These are phyloP conservation scores for Malacoraja senta DNA, from an alignment of 2,797 vertebrate genomes.

Conservation along the genomic window DNA sequence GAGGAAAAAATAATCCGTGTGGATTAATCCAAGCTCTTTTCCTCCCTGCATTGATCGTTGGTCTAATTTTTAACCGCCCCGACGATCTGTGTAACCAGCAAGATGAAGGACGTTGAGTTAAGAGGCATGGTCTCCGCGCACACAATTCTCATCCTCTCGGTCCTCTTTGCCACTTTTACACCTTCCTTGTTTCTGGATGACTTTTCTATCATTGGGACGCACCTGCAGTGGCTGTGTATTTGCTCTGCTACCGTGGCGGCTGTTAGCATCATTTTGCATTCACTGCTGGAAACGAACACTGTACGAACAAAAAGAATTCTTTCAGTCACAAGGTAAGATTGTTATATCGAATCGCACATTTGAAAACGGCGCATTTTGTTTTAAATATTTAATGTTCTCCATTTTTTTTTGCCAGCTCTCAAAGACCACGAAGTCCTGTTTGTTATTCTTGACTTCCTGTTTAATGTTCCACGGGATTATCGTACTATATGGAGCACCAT, in stretches of 20 bases:
- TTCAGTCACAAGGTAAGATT: slow-evolving; percentile 72
- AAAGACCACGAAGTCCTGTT: slow-evolving; percentile 73
- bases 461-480: slow-evolving; percentile 81
- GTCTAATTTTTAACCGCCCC: not conserved
- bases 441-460: slow-evolving; percentile 85
- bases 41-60: not conserved
- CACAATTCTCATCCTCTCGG: slow-evolving; percentile 61
- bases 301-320: slow-evolving; percentile 70
- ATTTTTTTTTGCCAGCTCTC: slow-evolving; percentile 65
- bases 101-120: slow-evolving; percentile 81
- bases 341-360: not conserved
- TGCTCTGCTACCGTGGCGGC: slow-evolving; percentile 65
- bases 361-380: not conserved
- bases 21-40: not conserved
- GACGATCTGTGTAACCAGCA: not conserved
- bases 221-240: slow-evolving; percentile 76
- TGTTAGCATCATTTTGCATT: slow-evolving; percentile 68
- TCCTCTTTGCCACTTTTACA: slow-evolving; percentile 66
- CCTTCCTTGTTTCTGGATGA: slow-evolving; percentile 64
- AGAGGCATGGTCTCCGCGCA: slow-evolving; percentile 73
- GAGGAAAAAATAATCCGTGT: not conserved
- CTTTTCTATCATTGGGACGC: slow-evolving; percentile 76
- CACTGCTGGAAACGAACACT: slow-evolving; percentile 68
- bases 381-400: not conserved
- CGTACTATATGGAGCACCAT: slow-evolving; percentile 87